Conservation (phyloP, 2,888 invertebrate genomes). For the Perizoma affinitatum region DNA sequence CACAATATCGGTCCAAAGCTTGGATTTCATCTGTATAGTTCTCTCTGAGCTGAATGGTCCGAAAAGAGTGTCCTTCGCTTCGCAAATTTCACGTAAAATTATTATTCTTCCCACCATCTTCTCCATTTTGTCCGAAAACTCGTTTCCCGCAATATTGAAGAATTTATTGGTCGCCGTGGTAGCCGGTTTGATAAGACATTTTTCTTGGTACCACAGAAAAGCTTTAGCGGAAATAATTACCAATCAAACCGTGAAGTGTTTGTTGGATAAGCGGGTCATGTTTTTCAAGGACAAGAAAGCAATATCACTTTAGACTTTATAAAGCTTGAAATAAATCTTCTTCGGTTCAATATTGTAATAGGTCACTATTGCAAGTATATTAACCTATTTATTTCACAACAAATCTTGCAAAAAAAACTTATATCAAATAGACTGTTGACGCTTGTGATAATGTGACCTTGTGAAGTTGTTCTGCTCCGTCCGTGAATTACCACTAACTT, state of each 20-base stretch:
- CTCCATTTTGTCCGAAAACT: constrained; percentile 23
- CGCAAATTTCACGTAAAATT: constrained; percentile 32
- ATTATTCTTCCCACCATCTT: constrained; percentile 31
- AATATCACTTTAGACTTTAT: no score
- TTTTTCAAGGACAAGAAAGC: background rate
- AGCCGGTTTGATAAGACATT: no score
- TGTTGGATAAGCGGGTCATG: background rate
- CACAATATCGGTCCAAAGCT: constrained; percentile 28
- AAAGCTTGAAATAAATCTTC: no score
- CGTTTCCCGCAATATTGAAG: constrained; percentile 3
- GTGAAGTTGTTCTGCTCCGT: constrained; percentile 18
- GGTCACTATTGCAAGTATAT: no score
- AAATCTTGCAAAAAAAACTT: background rate
- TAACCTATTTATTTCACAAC: no score
- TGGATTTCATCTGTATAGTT: constrained; percentile 24
- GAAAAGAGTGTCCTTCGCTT: constrained; percentile 31
- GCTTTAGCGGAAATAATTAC: background rate
- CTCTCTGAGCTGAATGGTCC: constrained; percentile 23
- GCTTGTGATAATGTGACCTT: constrained; percentile 6
- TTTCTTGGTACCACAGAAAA: no score
- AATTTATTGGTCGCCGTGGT: no score
- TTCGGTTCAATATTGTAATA: background rate
- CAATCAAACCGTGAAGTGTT: background rate
- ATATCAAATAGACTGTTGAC: background rate
- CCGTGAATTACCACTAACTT: constrained; percentile 9